Conservation (phyloP, 2,113 vertebrate species). For the Anseranas semipalmata region DNA sequence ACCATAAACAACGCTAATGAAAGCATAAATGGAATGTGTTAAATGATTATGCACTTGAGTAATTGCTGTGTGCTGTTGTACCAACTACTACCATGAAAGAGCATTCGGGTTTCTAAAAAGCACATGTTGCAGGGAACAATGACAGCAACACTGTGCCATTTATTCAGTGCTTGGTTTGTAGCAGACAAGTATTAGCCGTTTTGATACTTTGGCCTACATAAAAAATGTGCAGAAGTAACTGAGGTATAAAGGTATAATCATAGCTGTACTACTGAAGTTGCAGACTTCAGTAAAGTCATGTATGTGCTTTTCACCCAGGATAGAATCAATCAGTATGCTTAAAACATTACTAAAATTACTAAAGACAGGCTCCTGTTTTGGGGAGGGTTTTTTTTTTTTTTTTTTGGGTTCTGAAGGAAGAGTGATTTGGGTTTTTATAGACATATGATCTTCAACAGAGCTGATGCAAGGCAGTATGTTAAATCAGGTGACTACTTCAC, state of each 20-base stretch:
- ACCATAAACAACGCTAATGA: slow-evolving; percentile 6
- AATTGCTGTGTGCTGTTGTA: neutral
- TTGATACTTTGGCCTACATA: neutral
- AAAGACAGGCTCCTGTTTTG: neutral
- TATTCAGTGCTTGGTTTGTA: neutral
- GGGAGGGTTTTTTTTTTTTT: neutral
- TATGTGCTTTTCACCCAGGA: neutral
- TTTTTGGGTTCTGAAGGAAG: neutral
- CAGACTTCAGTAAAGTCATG: neutral
- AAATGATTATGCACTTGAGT: slow-evolving; percentile 29
- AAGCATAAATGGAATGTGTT: neutral
- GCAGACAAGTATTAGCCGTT: neutral
- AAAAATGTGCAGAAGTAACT: neutral
- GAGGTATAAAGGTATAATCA: neutral
- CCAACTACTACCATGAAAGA: neutral
- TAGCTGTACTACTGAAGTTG: neutral
- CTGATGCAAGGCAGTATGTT: neutral
- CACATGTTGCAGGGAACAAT: neutral
- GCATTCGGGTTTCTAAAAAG: neutral
- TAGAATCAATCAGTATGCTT: neutral
- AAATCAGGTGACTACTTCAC: neutral
- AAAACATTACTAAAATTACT: neutral
- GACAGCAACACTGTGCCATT: accelerated
- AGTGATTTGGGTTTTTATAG: neutral
- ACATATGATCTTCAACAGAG: neutral